phyloP scores from a whole-genome alignment of 2,888 invertebrate genomes.

The Coecobrya sp. region DNA sequence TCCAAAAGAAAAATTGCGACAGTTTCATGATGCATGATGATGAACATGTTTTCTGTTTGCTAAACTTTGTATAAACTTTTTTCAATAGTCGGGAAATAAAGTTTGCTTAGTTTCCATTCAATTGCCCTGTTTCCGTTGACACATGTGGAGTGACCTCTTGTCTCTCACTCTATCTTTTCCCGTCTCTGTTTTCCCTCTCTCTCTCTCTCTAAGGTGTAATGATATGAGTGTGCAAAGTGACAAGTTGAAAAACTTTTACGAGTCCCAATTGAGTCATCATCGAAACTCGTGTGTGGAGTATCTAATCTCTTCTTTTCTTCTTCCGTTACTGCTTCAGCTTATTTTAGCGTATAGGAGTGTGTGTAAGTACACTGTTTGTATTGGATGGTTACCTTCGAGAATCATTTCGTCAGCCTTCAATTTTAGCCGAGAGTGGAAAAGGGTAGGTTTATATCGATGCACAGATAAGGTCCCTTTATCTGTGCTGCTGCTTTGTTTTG shows the following conservation, averaged over 20 bases:
- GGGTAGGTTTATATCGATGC: not conserved
- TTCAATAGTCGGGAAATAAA: not conserved
- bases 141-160: conserved; percentile 32
- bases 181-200: conserved; percentile 11
- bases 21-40: not conserved
- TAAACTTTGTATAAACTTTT: not conserved
- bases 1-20: not conserved
- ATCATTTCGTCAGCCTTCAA: not conserved
- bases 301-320: conserved; percentile 20
- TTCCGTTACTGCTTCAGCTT: not conserved
- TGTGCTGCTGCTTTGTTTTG: not conserved
- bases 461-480: not conserved
- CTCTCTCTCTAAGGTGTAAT: conserved; percentile 56
- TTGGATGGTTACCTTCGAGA: not conserved
- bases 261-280: conserved; percentile 67
- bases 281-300: conserved; percentile 34
- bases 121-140: conserved; percentile 24
- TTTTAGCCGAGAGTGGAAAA: not conserved
- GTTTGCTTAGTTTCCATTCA: not conserved
- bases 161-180: not conserved
- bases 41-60: not conserved
- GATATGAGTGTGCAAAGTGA: conserved; percentile 56
- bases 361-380: not conserved
- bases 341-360: not conserved
- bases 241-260: conserved; percentile 76